phyloP scores from a whole-genome alignment of 1,140 invertebrate genomes.

The Trachelipus rathkii region DNA sequence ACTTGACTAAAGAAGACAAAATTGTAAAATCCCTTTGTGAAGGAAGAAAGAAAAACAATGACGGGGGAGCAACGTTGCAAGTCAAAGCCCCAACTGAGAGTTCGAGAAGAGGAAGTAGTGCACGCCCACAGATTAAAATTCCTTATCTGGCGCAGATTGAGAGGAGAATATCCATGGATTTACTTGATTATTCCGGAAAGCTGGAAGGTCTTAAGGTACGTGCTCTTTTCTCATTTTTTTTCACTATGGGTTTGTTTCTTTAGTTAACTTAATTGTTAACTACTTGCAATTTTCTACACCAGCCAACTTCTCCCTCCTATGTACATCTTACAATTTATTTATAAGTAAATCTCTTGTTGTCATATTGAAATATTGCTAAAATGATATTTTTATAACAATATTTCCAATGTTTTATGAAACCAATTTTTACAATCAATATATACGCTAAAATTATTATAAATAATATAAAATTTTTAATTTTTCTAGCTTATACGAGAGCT shows the following conservation, averaged over 20 bases:
- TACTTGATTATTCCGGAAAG: slow-evolving; percentile 1
- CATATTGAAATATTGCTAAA: no score
- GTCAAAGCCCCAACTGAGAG: not conserved
- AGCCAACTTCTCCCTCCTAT: no score
- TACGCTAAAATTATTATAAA: not conserved
- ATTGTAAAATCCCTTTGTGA: not conserved
- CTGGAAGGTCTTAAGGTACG: not conserved
- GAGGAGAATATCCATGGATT: not conserved
- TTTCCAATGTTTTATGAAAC: no score
- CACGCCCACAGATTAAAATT: not conserved
- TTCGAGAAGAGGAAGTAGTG: not conserved
- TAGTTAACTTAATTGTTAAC: no score
- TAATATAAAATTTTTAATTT: slow-evolving; percentile 20
- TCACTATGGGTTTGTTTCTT: no score
- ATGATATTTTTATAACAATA: no score
- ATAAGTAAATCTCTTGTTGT: no score
- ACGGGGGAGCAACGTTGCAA: not conserved
- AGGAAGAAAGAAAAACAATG: not conserved
- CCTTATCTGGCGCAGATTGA: slow-evolving; percentile 1
- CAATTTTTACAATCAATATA: no score
- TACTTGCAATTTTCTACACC: no score
- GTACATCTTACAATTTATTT: no score
- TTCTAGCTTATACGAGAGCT: slow-evolving; percentile 49
- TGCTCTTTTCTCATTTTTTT: no score
- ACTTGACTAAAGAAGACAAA: not conserved